These are phyloP conservation scores for Rattus norvegicus DNA, from an alignment of 2,113 vertebrate species.

Conservation along the genomic window GRCr8 NC_086028.1:96913001-96913500, in stretches of 20 bases:
- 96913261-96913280: background rate
- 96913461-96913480: background rate
- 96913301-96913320: background rate
- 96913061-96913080: background rate
- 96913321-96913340: background rate
- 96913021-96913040: too few species aligned
- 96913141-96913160: background rate
- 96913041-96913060: background rate
- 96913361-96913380: background rate
- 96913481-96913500: background rate
- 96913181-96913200: background rate
- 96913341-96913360: background rate
- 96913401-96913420: background rate
- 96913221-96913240: background rate
- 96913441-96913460: background rate
- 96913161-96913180: background rate
- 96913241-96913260: background rate
- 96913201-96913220: background rate
- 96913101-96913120: background rate
- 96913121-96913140: background rate
- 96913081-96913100: background rate
- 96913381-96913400: background rate
- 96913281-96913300: background rate
- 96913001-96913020: background rate
- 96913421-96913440: background rate